A percentile compares a stretch with the other conserved stretches of the same genome.
These are phyloP conservation scores for Oreochromis spilurus DNA, from an alignment of 2,113 vertebrate species.

Conservation along the genomic window DNA sequence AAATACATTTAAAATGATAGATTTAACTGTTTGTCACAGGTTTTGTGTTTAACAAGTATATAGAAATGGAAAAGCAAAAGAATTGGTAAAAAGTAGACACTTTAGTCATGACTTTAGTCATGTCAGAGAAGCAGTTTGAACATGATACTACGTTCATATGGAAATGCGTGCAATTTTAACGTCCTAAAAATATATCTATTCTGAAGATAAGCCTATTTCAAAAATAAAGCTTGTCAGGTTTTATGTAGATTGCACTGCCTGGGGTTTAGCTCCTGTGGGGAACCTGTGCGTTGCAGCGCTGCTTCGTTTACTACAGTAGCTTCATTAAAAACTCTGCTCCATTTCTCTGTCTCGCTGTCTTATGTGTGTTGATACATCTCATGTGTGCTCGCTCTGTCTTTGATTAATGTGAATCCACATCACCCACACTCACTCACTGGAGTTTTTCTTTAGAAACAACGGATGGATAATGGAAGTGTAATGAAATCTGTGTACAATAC, in stretches of 20 bases:
- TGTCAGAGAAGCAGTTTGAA: background rate
- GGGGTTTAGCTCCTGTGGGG: background rate
- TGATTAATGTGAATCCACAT: background rate
- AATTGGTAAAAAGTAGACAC: background rate
- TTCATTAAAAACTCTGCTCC: background rate
- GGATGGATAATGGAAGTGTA: constrained; percentile 54
- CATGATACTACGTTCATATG: background rate
- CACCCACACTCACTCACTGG: background rate
- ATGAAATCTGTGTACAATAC: constrained; percentile 6
- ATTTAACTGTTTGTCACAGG: background rate
- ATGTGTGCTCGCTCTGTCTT: background rate
- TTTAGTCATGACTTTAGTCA: background rate
- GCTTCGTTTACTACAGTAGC: constrained; percentile 11
- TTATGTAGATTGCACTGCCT: background rate
- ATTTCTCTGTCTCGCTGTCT: background rate
- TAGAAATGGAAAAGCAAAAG: background rate
- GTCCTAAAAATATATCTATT: background rate
- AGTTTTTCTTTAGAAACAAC: constrained; percentile 12
- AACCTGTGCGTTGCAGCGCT: background rate
- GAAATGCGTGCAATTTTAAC: background rate
- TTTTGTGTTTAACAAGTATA: background rate
- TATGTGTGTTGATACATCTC: background rate
- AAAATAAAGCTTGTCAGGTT: background rate
- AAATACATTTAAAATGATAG: background rate
- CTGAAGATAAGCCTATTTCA: background rate